phyloP scores from a whole-genome alignment of 2,888 invertebrate species.

The Anthoptus insignis region DNA sequence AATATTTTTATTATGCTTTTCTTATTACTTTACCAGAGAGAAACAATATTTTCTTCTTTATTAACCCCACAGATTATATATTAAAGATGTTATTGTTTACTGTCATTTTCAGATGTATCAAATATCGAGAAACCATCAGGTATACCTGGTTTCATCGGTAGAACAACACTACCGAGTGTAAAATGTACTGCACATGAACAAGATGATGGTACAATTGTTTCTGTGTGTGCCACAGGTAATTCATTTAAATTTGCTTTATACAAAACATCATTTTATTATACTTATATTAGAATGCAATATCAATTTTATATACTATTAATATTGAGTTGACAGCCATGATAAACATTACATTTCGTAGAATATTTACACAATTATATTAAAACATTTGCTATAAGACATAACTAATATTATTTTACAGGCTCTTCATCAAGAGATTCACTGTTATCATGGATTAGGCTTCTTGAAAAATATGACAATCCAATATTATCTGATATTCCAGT shows the following conservation, averaged over 20 bases:
- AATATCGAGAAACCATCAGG: slow-evolving; percentile 88
- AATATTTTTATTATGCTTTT: no score
- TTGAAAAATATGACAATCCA: slow-evolving; percentile 93
- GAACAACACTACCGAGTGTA: slow-evolving; percentile 74
- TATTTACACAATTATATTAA: no score
- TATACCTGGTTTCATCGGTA: slow-evolving; percentile 80
- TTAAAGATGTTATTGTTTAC: no score
- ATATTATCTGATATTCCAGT: slow-evolving; percentile 92
- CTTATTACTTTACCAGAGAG: no score
- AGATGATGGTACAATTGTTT: slow-evolving; percentile 96
- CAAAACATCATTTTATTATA: no score
- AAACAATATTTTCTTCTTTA: no score
- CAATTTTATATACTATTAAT: no score
- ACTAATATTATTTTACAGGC: slow-evolving; percentile 80
- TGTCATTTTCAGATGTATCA: slow-evolving; percentile 91
- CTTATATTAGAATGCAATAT: no score
- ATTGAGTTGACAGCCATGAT: no score
- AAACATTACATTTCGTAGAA: no score
- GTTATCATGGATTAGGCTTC: slow-evolving; percentile 95
- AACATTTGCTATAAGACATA: not conserved
- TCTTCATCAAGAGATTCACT: slow-evolving; percentile 96
- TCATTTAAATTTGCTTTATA: no score
- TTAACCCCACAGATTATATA: no score
- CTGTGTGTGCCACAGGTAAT: slow-evolving; percentile 93
- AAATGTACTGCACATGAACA: slow-evolving; percentile 95